Percentiles rank a stretch among this genome's conserved stretches.
Conservation (phyloP, 2,888 invertebrate genomes). For the Coecobrya sp. region DNA sequence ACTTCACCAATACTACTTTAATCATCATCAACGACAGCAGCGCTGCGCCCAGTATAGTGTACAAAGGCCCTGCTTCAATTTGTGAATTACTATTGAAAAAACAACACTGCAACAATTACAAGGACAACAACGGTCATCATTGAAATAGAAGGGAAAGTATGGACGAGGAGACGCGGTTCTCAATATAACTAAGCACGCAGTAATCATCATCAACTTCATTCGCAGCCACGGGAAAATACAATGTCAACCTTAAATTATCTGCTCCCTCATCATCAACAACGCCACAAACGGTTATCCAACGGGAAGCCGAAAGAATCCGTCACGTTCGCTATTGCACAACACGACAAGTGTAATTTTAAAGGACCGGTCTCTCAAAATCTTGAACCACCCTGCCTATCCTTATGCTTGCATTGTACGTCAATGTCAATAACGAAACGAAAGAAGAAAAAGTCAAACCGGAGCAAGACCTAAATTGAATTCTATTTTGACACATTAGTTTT, state of each 20-base stretch:
- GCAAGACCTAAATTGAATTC: background rate
- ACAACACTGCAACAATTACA: background rate
- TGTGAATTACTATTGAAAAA: no score
- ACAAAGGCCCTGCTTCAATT: no score
- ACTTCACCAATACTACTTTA: background rate
- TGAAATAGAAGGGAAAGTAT: background rate
- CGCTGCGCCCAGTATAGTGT: no score
- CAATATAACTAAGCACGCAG: background rate
- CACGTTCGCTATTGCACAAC: no score
- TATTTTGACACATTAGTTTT: background rate
- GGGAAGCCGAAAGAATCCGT: no score
- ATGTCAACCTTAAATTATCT: background rate
- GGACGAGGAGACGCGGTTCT: background rate
- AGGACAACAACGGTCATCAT: background rate
- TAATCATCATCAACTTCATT: conserved; percentile 5
- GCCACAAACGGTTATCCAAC: background rate
- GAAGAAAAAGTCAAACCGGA: background rate
- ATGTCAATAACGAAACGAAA: no score
- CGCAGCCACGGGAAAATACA: background rate
- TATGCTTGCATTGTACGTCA: no score
- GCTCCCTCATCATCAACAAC: background rate
- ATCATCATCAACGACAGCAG: no score
- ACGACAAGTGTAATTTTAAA: no score
- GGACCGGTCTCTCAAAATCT: no score
- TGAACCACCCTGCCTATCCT: no score